Conservation (phyloP, 2,888 invertebrate species). For the Brenthis ino region DNA sequence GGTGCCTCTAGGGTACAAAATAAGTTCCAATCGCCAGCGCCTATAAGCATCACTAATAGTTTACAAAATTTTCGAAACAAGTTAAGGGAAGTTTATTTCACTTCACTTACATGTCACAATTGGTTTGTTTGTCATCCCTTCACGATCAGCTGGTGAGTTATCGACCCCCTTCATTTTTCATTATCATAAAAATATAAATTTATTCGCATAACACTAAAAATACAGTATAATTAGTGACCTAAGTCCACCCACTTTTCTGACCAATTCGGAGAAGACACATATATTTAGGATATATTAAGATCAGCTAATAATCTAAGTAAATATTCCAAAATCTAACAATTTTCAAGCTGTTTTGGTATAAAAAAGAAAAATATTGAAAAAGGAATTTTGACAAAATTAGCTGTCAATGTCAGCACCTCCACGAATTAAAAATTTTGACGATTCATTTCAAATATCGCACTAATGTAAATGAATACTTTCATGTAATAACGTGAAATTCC, state of each 20-base stretch:
- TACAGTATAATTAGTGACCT: conserved; percentile 52
- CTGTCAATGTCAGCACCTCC: conserved; percentile 62
- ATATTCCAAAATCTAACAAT: conserved; percentile 26
- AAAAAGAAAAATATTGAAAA: conserved; percentile 46
- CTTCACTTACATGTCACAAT: conserved; percentile 87
- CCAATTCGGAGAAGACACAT: conserved; percentile 20
- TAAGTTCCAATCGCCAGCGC: conserved; percentile 92
- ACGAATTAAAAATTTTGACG: conserved; percentile 50
- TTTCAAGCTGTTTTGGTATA: conserved; percentile 35
- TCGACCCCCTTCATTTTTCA: conserved; percentile 85
- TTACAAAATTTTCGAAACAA: conserved; percentile 9
- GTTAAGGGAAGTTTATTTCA: conserved; percentile 7
- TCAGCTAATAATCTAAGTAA: conserved; percentile 12
- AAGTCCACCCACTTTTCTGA: conserved; percentile 72
- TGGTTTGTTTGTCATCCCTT: conserved; percentile 86
- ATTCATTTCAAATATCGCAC: conserved; percentile 18
- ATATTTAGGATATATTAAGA: conserved; percentile 16
- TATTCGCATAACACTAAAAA: conserved; percentile 68
- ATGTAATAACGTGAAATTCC: neutral
- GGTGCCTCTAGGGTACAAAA: conserved; percentile 92
- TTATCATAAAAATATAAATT: conserved; percentile 67
- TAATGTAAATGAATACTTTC: neutral
- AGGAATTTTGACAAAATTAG: conserved; percentile 62
- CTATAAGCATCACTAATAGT: conserved; percentile 62
- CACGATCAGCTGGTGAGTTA: conserved; percentile 71